Base-by-base conservation (phyloP, 2,113 vertebrate species). In the Leptosomus discolor region DNA sequence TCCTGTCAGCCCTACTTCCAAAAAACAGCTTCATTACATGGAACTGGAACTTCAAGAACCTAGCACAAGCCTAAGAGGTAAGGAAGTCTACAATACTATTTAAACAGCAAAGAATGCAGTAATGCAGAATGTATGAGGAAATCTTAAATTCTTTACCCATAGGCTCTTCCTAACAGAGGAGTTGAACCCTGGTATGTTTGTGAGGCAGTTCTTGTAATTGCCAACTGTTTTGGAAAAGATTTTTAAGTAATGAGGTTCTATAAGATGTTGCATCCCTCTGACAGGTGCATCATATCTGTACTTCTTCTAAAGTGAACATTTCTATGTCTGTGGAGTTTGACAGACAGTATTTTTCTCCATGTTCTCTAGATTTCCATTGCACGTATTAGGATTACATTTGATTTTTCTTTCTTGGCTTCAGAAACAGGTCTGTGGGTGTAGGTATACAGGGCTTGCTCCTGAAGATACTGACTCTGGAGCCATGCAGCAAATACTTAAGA, bases 1-100 rank as follows among this genome's bases (percentile, higher is more conserved):
- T 97, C 99, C 99, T 22, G 91, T 98, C 90, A 99, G 98, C 92
- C 98, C 98, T 15, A 93, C 97, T 46, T 97, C 98, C 75, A 98
- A 98, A 76, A 97, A 97, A 93, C 98, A 98, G 88, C 98, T 98
- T 60, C 98, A 99, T 90, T 99, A 99, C 96, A 97, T 98, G 92
- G 98, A 99, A 94, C 92, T 99, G 95, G 98, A 99, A 91, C 98
- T 99, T 84, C 98, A 97, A 50, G 98, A 98, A 51, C 91, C 96
- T 2, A 87, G 96, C 23, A 92, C 96, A 12, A 96, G 94, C 29
- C 81, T 98, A 92, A 98, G 98, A 99, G 99, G 99, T 99, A 98
- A 96, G 64, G 34, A 79, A 67, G 5, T 22, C 58, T 39, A 12
- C 29, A 69, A 2, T 41, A 9, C 22, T 48, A 22, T 27, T 41